Percentiles rank a stretch among this genome's conserved stretches.
Conservation (phyloP, 2,888 invertebrate species). For the Toxonevra muliebris region DNA sequence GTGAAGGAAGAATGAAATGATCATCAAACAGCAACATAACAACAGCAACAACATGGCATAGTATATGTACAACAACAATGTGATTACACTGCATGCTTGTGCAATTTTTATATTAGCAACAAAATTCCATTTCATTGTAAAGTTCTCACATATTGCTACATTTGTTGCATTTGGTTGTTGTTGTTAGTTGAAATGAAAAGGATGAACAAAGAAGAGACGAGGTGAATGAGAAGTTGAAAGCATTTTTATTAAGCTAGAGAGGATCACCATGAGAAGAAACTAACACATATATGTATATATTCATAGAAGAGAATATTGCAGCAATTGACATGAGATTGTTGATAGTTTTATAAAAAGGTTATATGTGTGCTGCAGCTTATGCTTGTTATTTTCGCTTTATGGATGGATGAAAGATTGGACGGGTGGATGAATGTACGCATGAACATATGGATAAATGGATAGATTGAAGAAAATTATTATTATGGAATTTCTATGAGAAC, state of each 20-base stretch:
- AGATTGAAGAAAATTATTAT: too few species aligned
- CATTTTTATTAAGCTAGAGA: neutral
- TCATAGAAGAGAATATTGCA: neutral
- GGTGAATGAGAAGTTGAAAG: neutral
- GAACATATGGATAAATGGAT: too few species aligned
- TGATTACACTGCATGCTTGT: constrained; percentile 32
- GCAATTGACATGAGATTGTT: constrained; percentile 1
- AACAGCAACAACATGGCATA: constrained; percentile 8
- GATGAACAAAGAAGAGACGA: constrained; percentile 5
- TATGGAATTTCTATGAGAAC: too few species aligned
- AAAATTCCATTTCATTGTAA: constrained; percentile 55
- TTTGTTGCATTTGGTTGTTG: constrained; percentile 3
- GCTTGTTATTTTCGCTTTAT: too few species aligned
- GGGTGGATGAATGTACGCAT: too few species aligned
- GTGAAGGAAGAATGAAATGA: neutral
- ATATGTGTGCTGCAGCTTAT: too few species aligned
- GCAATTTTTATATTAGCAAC: constrained; percentile 43
- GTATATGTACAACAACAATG: too few species aligned
- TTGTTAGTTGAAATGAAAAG: neutral
- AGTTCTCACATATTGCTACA: constrained; percentile 47
- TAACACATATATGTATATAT: neutral
- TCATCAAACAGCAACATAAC: constrained; percentile 1
- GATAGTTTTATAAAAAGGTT: neutral
- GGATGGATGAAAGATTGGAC: too few species aligned
- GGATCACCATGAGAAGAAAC: constrained; percentile 1